phyloP scores from a whole-genome alignment of 2,113 vertebrate species.

The Ceyx melanurus region DNA sequence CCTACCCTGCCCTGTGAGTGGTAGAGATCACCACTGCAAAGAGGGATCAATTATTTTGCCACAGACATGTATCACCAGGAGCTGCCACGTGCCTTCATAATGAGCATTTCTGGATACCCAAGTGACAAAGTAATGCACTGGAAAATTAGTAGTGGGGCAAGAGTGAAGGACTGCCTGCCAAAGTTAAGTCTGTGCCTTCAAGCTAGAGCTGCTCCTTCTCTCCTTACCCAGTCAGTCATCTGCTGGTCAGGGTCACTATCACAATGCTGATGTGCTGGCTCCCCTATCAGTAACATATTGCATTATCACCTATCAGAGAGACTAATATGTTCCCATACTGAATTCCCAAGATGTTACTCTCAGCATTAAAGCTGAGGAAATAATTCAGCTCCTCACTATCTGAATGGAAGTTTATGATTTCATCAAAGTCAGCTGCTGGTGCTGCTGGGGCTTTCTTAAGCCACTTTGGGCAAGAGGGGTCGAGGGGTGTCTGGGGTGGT shows the following conservation, averaged over 20 bases:
- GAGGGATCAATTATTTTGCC: constrained; percentile 64
- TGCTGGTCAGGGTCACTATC: constrained; percentile 61
- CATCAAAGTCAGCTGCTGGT: background rate
- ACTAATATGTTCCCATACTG: constrained; percentile 11
- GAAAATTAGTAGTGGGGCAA: constrained; percentile 61
- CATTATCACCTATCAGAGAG: constrained; percentile 39
- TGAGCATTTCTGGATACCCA: constrained; percentile 57
- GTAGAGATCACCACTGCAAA: constrained; percentile 64
- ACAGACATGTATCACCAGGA: constrained; percentile 64
- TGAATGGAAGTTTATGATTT: constrained; percentile 15
- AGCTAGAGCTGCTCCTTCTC: constrained; percentile 10
- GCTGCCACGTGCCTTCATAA: constrained; percentile 63
- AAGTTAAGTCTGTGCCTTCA: constrained; percentile 23
- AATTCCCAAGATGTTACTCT: constrained; percentile 41
- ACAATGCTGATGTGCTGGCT: constrained; percentile 10
- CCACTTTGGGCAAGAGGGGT: background rate
- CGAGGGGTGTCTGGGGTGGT: background rate
- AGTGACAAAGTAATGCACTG: constrained; percentile 49
- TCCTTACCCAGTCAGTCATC: constrained; percentile 61
- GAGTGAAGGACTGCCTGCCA: constrained; percentile 59
- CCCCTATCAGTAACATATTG: constrained; percentile 49
- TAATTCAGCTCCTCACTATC: constrained; percentile 10
- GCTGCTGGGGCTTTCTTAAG: background rate
- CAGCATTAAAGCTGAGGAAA: constrained; percentile 44
- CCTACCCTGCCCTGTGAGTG: constrained; percentile 48